These are phyloP conservation scores for Schlechtendalia chinensis DNA, from an alignment of 1,140 invertebrate genomes.

Conservation along the genomic window DNA sequence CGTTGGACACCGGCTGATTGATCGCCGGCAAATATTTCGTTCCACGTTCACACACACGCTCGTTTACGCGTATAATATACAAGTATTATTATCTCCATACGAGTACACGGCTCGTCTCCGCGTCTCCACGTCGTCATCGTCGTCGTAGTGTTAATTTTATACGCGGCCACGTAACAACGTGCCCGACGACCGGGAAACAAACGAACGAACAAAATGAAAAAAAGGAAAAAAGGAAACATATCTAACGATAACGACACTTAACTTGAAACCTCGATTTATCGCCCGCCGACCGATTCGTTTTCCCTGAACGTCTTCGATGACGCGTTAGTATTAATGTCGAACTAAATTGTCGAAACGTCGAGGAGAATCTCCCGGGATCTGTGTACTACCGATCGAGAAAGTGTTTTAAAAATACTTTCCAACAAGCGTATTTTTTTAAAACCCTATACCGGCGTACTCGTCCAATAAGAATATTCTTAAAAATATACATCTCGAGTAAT, in stretches of 20 bases:
- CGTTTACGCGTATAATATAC: neutral
- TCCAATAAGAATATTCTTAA: no score
- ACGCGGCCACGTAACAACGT: neutral
- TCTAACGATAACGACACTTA: neutral
- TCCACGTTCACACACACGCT: neutral
- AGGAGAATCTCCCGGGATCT: no score
- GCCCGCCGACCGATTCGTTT: neutral
- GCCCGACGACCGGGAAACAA: neutral
- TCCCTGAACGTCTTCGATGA: neutral
- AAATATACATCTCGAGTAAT: no score
- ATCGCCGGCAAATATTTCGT: constrained; percentile 1
- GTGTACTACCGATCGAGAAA: no score
- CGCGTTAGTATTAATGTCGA: neutral
- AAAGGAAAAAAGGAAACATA: no score
- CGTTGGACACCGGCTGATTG: constrained; percentile 17
- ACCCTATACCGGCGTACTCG: no score
- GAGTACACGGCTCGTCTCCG: neutral
- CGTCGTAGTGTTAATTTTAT: neutral
- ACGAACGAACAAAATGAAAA: neutral
- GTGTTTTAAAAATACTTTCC: no score
- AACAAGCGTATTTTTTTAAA: no score
- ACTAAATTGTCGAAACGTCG: no score
- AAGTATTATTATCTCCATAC: neutral
- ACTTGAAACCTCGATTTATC: no score
- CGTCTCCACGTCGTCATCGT: neutral